Base-by-base conservation (phyloP, 2,888 invertebrate genomes). In the Folsomia manolachei region DNA sequence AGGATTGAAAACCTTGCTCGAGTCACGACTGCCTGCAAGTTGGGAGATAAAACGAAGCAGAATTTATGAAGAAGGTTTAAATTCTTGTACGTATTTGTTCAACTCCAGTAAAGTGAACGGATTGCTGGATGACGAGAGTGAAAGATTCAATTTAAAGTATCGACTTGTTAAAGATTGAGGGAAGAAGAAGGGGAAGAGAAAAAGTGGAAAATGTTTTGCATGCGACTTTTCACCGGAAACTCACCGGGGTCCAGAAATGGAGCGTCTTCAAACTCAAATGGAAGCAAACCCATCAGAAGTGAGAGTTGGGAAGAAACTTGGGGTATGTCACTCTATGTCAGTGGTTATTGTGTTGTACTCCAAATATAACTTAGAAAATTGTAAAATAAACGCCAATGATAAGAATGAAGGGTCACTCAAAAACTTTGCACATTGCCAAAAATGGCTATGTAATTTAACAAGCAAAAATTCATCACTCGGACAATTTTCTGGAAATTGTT, bases 281-380 rank as follows among this genome's bases (percentile, higher is more conserved):
- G 11, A 18, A 62, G 71, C 60, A 75, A 77, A 73, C 75, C 77
- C 27, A 75, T 72, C 39, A 73, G 77, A 52, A 75, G 76, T 70
- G 79, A 79, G 71, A 79, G 76, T 69, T 79, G 79, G 79, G 79
- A 79, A 71, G 78, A 79, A 75, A 78, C 77, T 68, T 79, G 78
- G 79, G 79, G 79, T 78, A 78, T 75, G 73, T 63, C 21, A 71
- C 69, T 14, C 14, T 39, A 39, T 39, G n/a, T n/a, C n/a, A n/a
- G n/a, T n/a, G n/a, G n/a, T n/a, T 9, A 39, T 39, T 39, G 39
- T 39, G 39, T n/a, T n/a, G n/a, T n/a, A n/a, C n/a, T n/a, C n/a
- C n/a, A n/a, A n/a, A n/a, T n/a, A n/a, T n/a, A n/a, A 39, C 39
- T 4, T 39, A 39, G 7, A 14, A 9, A 39, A 4, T 39, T 39